These are phyloP conservation scores for Marasmarcha lunaedactyla DNA, from an alignment of 2,888 invertebrate genomes.

Conservation along the genomic window DNA sequence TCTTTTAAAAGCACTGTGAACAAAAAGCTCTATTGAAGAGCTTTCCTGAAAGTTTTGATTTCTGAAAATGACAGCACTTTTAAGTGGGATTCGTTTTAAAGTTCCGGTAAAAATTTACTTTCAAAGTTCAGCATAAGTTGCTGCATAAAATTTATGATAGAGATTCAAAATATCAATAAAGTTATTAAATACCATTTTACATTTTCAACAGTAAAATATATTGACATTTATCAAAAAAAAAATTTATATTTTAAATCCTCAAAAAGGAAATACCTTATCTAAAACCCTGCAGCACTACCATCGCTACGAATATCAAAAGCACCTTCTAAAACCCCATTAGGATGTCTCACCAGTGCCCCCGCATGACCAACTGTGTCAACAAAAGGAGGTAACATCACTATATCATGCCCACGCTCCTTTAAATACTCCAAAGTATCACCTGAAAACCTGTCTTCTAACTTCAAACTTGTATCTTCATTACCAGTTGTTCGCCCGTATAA, in stretches of 20 bases:
- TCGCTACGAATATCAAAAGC: constrained; percentile 48
- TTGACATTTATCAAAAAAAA: too few species aligned
- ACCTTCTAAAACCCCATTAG: constrained; percentile 45
- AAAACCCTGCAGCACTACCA: constrained; percentile 52
- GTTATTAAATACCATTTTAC: too few species aligned
- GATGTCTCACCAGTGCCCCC: constrained; percentile 43
- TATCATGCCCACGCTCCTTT: constrained; percentile 34
- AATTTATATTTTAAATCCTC: too few species aligned
- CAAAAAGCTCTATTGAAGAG: too few species aligned
- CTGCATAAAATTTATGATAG: too few species aligned
- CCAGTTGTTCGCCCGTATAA: constrained; percentile 33
- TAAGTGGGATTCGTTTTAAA: neutral
- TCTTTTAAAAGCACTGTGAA: neutral
- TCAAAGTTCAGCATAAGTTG: too few species aligned
- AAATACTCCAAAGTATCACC: constrained; percentile 36
- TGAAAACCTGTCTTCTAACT: constrained; percentile 40
- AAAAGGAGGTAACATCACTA: constrained; percentile 30
- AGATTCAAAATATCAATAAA: too few species aligned
- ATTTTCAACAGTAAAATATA: too few species aligned
- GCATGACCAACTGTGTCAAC: constrained; percentile 40
- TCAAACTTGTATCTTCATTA: constrained; percentile 24
- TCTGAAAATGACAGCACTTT: neutral
- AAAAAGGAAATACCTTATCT: constrained; percentile 11
- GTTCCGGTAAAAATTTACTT: too few species aligned
- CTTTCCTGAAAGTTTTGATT: neutral